phyloP scores from a whole-genome alignment of 2,113 vertebrate genomes.

The Chloropsis hardwickii region DNA sequence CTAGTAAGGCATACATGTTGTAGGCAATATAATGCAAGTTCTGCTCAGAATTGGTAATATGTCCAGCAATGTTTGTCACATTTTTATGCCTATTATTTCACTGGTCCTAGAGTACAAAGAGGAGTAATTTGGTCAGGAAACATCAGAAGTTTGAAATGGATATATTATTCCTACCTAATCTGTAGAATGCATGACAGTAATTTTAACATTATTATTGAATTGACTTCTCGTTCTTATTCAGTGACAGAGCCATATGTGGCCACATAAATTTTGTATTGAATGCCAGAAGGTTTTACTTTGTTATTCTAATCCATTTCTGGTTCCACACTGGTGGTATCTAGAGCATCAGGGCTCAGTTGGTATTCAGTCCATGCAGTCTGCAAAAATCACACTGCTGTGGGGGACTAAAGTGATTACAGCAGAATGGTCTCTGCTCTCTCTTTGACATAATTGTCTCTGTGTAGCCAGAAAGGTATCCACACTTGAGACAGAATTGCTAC shows the following conservation, averaged over 20 bases:
- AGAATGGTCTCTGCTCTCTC: background rate
- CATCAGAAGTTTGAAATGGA: background rate
- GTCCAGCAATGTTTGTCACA: background rate
- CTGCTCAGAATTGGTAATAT: background rate
- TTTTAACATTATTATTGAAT: background rate
- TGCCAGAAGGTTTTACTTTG: background rate
- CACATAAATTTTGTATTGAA: background rate
- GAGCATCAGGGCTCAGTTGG: background rate
- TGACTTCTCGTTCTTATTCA: background rate
- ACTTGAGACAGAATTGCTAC: background rate
- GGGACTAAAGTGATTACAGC: background rate
- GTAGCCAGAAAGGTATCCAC: background rate
- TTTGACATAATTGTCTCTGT: background rate
- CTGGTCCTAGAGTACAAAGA: background rate
- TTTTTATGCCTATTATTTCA: background rate
- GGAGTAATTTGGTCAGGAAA: background rate
- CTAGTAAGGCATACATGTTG: fast-evolving
- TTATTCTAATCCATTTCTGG: background rate
- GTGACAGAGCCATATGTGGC: background rate
- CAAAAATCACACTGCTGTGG: background rate
- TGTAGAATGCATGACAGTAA: background rate
- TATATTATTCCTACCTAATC: background rate
- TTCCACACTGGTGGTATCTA: background rate
- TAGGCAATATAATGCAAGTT: background rate
- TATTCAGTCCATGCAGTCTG: background rate